Percentiles rank a stretch among this genome's conserved stretches.
Conservation (phyloP, 1,140 invertebrate genomes). For the Aphaenogaster rudis region DNA sequence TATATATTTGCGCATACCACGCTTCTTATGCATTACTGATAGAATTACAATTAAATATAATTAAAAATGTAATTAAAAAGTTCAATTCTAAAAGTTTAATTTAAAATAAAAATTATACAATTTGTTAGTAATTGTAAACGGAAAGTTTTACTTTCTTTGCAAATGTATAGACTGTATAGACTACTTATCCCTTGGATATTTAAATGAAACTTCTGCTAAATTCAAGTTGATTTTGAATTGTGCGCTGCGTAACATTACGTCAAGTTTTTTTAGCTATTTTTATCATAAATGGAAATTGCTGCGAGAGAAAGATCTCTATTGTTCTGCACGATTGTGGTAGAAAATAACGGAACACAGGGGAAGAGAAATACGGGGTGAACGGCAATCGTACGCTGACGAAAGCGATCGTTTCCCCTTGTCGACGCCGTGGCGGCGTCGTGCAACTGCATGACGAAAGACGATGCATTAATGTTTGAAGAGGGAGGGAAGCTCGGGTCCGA, state of each 20-base stretch:
- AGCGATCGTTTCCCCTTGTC: constrained; percentile 20
- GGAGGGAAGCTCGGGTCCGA: background rate
- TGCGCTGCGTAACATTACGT: background rate
- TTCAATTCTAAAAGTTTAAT: background rate
- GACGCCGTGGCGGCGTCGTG: constrained; percentile 38
- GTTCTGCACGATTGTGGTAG: background rate
- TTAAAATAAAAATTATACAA: background rate
- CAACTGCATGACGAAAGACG: constrained; percentile 32
- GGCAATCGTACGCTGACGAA: constrained; percentile 48
- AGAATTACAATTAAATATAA: background rate
- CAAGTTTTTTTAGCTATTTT: constrained; percentile 1
- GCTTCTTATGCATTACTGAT: too few relatives aligned
- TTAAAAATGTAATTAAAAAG: background rate
- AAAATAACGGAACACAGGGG: background rate
- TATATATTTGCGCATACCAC: background rate
- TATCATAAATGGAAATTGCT: background rate
- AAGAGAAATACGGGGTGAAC: background rate
- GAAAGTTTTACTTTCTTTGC: background rate
- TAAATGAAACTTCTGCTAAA: background rate
- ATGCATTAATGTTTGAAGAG: constrained; percentile 45
- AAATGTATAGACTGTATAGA: background rate
- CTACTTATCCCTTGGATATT: background rate
- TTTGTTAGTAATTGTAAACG: background rate
- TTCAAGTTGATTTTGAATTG: background rate
- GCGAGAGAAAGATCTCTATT: background rate